Evolutionary conservation across 2,113 vertebrate species (phyloP), one percentile per base, ranked within the genome.

Genomic region (Archilochus colubris): DNA sequence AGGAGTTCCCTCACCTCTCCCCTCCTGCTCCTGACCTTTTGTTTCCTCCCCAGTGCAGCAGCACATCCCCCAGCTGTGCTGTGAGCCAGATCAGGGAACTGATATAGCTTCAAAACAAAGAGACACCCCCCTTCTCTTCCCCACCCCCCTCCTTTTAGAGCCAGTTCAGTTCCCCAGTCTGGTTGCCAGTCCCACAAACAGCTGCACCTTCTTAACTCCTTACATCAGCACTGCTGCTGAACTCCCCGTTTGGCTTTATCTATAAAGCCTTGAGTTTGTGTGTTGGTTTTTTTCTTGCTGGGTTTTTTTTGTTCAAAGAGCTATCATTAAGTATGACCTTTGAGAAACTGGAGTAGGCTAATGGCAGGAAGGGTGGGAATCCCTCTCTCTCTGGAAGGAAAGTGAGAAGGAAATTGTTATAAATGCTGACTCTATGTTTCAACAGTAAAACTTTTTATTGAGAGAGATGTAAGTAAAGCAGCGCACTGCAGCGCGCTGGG

Each of bases 281-380:
- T 14, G 27, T 54, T 10, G 33, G 2, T 28, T 63, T 43, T 28
- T 67, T 63, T 28, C 25, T 22, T 51, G 69, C 18, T 11, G 6
- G 6, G 9, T 53, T 33, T 6, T 13, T 44, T 61, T 75, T 46
- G 64, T 64, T 25, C 63, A 51, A 51, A 58, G n/a, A 83, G 93
- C 53, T 36, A 30, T 27, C 33, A n/a, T 73, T 66, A 38, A 4
- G 3, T 40, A 27, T 81, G 77, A 75, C 61, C 28, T 79, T 48
- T 72, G 57, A 72, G 78, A 82, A 94, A 75, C 31, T 79, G 80
- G 82, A 69, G 63, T 44, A 82, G 30, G 75, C 67, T 89, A 88
- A 91, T 13, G 44, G 70, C 88, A 91, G 93, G 93, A 93, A 93
- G 90, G 85, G 82, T 79, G 88, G 90, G 38, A 82, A 78, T 63